These are phyloP conservation scores for Misgurnus mizolepis DNA, from an alignment of 2,113 vertebrate species.

Conservation along the genomic window DNA sequence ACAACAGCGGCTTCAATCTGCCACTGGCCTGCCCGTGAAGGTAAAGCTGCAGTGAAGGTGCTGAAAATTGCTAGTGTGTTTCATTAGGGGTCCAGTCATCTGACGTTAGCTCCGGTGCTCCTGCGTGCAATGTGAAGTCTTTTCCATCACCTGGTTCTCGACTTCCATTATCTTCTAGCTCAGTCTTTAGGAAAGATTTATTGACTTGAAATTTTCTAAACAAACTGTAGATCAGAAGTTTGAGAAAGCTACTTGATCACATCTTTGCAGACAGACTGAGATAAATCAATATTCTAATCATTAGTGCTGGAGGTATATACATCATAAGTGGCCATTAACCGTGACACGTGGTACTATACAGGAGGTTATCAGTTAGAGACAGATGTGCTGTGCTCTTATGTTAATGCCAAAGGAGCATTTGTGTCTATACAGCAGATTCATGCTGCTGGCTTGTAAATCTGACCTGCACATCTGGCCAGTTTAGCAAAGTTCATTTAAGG, in stretches of 20 bases:
- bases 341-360: not conserved
- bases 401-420: slow-evolving; percentile 4
- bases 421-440: not conserved
- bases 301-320: not conserved
- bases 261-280: not conserved
- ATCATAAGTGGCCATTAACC: not conserved
- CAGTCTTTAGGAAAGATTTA: not conserved
- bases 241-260: not conserved
- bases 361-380: not conserved
- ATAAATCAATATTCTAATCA: not conserved
- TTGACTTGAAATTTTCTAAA: not conserved
- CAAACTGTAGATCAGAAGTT: too few relatives aligned
- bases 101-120: slow-evolving; percentile 32
- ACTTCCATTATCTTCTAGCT: not conserved
- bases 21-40: slow-evolving; percentile 13
- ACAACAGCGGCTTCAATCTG: slow-evolving; percentile 49
- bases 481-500: not conserved
- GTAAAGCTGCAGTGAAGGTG: slow-evolving; percentile 16
- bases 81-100: slow-evolving; percentile 33
- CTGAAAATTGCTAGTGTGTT: slow-evolving; percentile 24
- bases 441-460: slow-evolving; percentile 1
- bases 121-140: not conserved
- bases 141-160: not conserved
- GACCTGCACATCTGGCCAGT: slow-evolving; percentile 22
- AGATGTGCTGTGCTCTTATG: not conserved